These are phyloP conservation scores for Ovibos moschatus DNA, from an alignment of 2,113 vertebrate species.

Conservation along the genomic window DNA sequence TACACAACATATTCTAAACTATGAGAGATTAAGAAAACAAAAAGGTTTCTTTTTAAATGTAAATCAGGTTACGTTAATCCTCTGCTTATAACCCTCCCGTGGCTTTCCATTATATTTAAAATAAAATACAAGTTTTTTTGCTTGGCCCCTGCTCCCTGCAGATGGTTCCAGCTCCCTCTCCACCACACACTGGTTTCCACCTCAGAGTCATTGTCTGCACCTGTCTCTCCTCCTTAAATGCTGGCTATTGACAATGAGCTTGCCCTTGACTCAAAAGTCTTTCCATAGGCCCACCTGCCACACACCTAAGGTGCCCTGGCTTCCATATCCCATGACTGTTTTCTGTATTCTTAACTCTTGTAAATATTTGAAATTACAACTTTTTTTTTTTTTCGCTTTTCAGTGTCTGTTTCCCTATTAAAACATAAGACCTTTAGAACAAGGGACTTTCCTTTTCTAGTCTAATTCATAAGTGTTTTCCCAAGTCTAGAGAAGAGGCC, in stretches of 20 bases:
- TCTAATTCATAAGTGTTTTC: neutral
- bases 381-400: neutral
- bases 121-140: neutral
- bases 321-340: neutral
- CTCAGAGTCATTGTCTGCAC: neutral
- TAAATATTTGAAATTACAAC: neutral
- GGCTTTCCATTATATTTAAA: conserved; percentile 15
- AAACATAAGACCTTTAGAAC: conserved; percentile 9
- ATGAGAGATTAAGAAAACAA: neutral
- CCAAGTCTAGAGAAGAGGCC: neutral
- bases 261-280: neutral
- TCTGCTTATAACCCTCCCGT: neutral
- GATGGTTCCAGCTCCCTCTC: neutral
- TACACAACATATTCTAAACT: neutral
- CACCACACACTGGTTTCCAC: neutral
- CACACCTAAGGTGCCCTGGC: neutral
- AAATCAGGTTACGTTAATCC: neutral
- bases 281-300: neutral
- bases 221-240: neutral
- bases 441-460: neutral
- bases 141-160: neutral
- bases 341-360: neutral
- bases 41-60: neutral
- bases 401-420: neutral
- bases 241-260: neutral